Evolutionary conservation across 2,888 invertebrate species (phyloP).

Genomic region (Anthoptus insignis): DNA sequence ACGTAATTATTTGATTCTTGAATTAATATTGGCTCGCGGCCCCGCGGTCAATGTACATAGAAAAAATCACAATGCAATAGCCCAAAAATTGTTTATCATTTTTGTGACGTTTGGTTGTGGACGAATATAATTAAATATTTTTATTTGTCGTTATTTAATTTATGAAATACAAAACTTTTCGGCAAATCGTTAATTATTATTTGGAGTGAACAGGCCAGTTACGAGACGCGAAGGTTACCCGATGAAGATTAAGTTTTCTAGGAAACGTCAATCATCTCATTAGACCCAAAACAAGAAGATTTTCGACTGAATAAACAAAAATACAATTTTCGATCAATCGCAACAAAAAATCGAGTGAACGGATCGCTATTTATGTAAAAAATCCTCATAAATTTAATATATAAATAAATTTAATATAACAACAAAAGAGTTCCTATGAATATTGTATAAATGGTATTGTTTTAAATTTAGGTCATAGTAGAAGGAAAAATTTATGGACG

Average conservation of each 20-base stretch:
- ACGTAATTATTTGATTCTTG: conserved; percentile 84
- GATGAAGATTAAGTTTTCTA: conserved; percentile 76
- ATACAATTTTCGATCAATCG: conserved; percentile 59
- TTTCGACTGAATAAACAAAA: conserved; percentile 65
- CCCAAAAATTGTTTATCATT: conserved; percentile 80
- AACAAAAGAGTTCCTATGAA: conserved; percentile 87
- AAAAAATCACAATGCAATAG: conserved; percentile 83
- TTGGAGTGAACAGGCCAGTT: conserved; percentile 75
- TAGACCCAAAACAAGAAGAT: conserved; percentile 51
- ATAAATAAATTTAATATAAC: conserved; percentile 85
- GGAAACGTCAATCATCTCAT: conserved; percentile 77
- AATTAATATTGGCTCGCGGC: conserved; percentile 74
- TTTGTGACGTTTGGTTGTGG: conserved; percentile 70
- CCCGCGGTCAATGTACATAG: conserved; percentile 67
- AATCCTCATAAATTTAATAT: conserved; percentile 85
- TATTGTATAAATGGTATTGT: conserved; percentile 86
- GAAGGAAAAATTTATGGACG: conserved; percentile 85
- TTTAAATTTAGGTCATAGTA: conserved; percentile 87
- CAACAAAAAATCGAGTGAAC: conserved; percentile 75
- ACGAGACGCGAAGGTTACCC: conserved; percentile 73
- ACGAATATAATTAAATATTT: conserved; percentile 59
- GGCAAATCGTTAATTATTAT: conserved; percentile 67
- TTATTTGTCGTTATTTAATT: conserved; percentile 59
- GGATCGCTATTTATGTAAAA: conserved; percentile 87
- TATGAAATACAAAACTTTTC: conserved; percentile 80